Evolutionary conservation across 2,113 vertebrate species (phyloP), one percentile per base, ranked within the genome.

Genomic region (Suncus etruscus): DNA sequence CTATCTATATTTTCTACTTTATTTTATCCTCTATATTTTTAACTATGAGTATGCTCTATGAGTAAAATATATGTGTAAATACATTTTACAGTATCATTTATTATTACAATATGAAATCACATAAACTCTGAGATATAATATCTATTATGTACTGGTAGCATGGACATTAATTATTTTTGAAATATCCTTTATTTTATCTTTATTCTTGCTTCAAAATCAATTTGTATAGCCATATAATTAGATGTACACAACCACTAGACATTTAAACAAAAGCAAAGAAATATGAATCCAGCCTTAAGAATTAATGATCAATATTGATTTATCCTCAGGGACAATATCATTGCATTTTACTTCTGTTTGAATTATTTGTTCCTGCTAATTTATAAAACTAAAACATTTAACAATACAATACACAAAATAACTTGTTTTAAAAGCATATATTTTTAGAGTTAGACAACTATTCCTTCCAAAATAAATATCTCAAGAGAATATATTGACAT

Each of bases 341-440:
- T 47, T 88, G 54, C 87, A 83, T 90, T 90, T 93, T 82, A 86
- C 18, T 83, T 91, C 18, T 87, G 22, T 14, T 80, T 94, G 39
- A 94, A 94, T 86, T 82, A 86, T 83, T 82, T 90, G 48, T 66
- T 93, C 90, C 45, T 58, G 48, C 29, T 87, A 88, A 82, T 6
- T 31, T 89, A 50, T 20, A 69, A 22, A 86, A 82, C 39, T 32
- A 9, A 80, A 4, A 90, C 22, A 76, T 83, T 80, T 50, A 91
- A 76, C 88, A 83, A 85, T 47, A 87, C 4, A 83, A 24, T 45
- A 20, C 22, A 0, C 66, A 31, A 3, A 10, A 54, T 66, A 65
- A 80, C 87, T 90, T 87, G 76, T 31, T 86, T 88, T 83, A 69
- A 1, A 95, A 81, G 22, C 70, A 24, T 45, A 14, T 48, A 47